These are phyloP conservation scores for Colistium nudipinnis DNA, from an alignment of 2,113 vertebrate genomes.

Conservation along the genomic window DNA sequence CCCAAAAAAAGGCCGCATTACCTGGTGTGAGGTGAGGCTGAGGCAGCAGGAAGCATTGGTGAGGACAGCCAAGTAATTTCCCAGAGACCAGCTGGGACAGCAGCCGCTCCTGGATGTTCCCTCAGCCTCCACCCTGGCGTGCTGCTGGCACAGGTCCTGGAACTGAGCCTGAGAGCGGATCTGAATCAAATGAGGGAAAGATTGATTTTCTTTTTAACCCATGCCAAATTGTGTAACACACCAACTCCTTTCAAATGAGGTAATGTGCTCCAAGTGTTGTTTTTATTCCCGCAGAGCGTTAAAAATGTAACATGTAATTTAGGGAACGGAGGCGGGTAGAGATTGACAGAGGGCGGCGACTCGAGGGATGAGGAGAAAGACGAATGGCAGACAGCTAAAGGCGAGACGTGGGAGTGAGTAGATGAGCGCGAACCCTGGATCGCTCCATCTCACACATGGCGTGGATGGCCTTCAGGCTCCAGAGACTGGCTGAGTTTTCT, in stretches of 20 bases:
- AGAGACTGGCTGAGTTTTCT: slow-evolving; percentile 94
- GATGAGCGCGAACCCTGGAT: slow-evolving; percentile 85
- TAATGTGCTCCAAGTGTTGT: neutral
- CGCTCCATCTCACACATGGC: slow-evolving; percentile 97
- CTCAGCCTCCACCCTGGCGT: slow-evolving; percentile 56
- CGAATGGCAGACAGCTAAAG: slow-evolving; percentile 1
- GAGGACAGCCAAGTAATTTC: slow-evolving; percentile 93
- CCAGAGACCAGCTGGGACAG: slow-evolving; percentile 98
- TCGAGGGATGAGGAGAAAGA: neutral
- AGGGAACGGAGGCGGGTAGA: neutral
- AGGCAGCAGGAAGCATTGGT: slow-evolving; percentile 92
- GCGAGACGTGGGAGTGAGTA: slow-evolving; percentile 13
- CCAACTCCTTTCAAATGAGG: slow-evolving; percentile 10
- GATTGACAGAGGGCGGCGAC: slow-evolving; percentile 8
- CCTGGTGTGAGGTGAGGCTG: slow-evolving; percentile 88
- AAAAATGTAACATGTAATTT: neutral
- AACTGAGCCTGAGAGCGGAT: slow-evolving; percentile 91
- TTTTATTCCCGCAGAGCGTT: slow-evolving; percentile 7
- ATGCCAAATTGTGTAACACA: slow-evolving; percentile 26
- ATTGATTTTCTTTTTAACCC: slow-evolving; percentile 36
- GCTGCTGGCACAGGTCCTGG: slow-evolving; percentile 89
- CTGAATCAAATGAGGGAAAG: slow-evolving; percentile 77
- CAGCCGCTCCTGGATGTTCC: slow-evolving; percentile 80
- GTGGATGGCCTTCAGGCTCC: slow-evolving; percentile 95
- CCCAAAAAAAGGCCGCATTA: slow-evolving; percentile 32